Evolutionary conservation across 2,797 vertebrate species (phyloP), one percentile per base, ranked within the genome.

Genomic region (Benthosema pterotum): DNA sequence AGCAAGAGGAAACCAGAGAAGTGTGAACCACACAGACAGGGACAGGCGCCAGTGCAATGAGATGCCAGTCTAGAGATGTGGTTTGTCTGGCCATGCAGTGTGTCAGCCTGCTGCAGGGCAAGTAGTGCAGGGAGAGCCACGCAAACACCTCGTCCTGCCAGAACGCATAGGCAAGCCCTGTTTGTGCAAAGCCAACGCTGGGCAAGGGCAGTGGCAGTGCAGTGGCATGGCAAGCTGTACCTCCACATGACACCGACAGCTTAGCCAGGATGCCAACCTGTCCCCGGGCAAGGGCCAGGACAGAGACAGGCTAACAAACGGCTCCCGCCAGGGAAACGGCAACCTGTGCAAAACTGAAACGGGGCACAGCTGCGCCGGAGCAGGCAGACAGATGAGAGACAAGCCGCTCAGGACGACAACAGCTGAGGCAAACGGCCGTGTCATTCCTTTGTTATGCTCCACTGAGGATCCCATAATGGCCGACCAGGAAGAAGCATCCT

Each of bases 101-200:
- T 53, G 80, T 63, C 57, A 74, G 59, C 59, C 53, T 55, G 42
- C 46, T 45, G 65, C 62, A 74, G 59, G 74, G 75, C 57, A 71
- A 67, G 46, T 59, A 67, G 69, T 71, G 48, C 78, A 65, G 52
- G 56, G 69, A 52, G 72, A 81, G 69, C 72, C 64, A 55, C 32
- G 25, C 48, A 75, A 64, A 60, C 72, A n/a, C 75, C 65, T 85
- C 64, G 59, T 70, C 75, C 65, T 85, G 80, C 86, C 85, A 87
- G 32, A 38, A 38, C 32, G 11, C 32, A 38, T 38, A 74, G 68
- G 71, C 60, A 52, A 77, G 63, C 52, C 67, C 63, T 66, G 61
- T 51, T 60, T 74, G 76, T 81, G 77, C 81, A 80, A 87, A 69
- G 60, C 62, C 42, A 57, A 65, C 78, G 71, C 47, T 80, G 75